Evolutionary conservation across 1,140 invertebrate species (phyloP), one percentile per base, ranked within the genome.

Genomic region (Drosophila lini): DNA sequence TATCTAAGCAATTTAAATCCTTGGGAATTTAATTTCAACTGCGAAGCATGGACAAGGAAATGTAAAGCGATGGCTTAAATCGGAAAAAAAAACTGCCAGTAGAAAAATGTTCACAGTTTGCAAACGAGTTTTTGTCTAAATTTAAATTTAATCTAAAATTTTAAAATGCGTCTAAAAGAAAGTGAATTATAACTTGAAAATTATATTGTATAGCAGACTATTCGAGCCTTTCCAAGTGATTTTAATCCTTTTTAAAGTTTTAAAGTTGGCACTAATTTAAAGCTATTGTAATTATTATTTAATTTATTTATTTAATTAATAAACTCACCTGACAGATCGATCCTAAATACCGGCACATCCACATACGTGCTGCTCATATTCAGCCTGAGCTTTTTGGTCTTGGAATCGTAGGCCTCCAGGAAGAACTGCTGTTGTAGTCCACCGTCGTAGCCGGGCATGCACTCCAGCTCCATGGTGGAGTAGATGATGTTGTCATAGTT

Each of bases 351-450:
- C 0, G 95, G 95, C 36, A 93, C 77, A 60, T 95, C 95, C 40
- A 92, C 82, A 69, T 92, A 92, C 11, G 92, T 92, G 79, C 92
- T 92, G 47, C 94, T 95, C 59, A 94, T 93, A 81, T 97, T 97
- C 5, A 96, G 93, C 13, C 95, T 93, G n/a, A 96, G 93, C 60
- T 94, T 94, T 71, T 95, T 95, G 3, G 95, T 95, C 63, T 94
- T 86, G 0, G 95, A 95, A 69, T 97, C 96, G 76, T 96, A 94
- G 2, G 96, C 96, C 92, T 98, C 97, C 48, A 97, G 92, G 32
- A 96, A 93, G 92, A 97, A 98, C 47, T 95, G 94, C 91, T 98
- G 97, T 16, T 95, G 95, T 10, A 98, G 93, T 0, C 97, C 97
- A 6, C 97, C 97, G 76, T 98, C 96, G 91, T 97, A 97, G 53